phyloP scores from a whole-genome alignment of 2,113 vertebrate genomes.

The Theristicus caerulescens region DNA sequence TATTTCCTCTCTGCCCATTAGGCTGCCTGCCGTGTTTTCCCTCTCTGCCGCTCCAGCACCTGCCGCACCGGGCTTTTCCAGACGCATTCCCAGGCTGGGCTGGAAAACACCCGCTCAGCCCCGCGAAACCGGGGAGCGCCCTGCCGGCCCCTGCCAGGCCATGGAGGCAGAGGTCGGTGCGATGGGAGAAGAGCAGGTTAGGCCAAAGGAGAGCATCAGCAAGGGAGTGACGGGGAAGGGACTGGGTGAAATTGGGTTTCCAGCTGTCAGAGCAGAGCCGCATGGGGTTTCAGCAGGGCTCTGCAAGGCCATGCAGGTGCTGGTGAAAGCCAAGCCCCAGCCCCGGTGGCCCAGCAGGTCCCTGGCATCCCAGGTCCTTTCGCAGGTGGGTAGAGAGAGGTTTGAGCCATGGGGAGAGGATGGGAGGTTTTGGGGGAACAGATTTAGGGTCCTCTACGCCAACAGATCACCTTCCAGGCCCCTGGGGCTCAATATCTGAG shows the following conservation, averaged over 20 bases:
- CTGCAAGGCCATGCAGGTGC: rapidly evolving
- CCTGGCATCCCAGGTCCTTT: neutral
- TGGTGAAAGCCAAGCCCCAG: neutral
- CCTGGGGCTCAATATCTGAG: neutral
- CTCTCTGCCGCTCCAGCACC: conserved; percentile 5
- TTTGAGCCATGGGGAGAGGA: neutral
- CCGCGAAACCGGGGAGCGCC: rapidly evolving
- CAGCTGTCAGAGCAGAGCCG: rapidly evolving
- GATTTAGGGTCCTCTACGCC: neutral
- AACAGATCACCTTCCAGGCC: neutral
- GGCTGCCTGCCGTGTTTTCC: conserved; percentile 43
- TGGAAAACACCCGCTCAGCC: neutral
- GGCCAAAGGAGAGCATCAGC: rapidly evolving
- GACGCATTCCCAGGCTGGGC: neutral
- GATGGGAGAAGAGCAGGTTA: neutral
- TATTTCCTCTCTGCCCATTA: conserved; percentile 59
- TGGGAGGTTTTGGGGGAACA: neutral
- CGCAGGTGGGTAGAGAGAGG: neutral
- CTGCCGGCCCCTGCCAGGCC: neutral
- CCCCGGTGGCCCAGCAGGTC: neutral
- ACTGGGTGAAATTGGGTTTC: neutral
- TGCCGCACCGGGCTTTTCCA: conserved; percentile 29
- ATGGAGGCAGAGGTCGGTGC: rapidly evolving
- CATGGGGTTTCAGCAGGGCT: neutral
- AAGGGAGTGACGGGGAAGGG: rapidly evolving